Base-by-base conservation (phyloP, 2,797 vertebrate species). In the Clarias platycephalus region DNA sequence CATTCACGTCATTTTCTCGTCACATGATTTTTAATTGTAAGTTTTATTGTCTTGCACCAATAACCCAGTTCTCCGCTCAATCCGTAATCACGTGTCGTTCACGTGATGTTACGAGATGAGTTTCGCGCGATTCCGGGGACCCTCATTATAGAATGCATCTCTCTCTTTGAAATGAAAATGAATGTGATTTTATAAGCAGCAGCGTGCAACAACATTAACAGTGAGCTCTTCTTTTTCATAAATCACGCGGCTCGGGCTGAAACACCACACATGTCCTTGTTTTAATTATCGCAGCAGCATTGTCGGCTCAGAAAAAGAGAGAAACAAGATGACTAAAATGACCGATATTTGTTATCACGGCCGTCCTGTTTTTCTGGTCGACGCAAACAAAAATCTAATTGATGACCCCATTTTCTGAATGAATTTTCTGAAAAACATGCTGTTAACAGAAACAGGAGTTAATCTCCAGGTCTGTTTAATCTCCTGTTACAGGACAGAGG, bases 321-420 rank as follows among this genome's bases (percentile, higher is more conserved):
- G 15, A 71, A 80, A 66, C 83, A 80, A 86, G 80, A 24, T 57
- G 24, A 78, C 37, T 70, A 44, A 83, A 85, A 28, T 53, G 20
- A 71, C 75, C 64, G 49, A 26, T 15, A 72, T 83, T 70, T 85
- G 57, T 85, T 64, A 71, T 63, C n/a, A 49, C 31, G 40, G n/a
- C 60, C 44, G n/a, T 44, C 24, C 70, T 77, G 83, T 68, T 87
- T 53, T 53, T 72, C 22, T 57, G 77, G 26, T 49, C 26, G 24
- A 28, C 1, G 18, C 20, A 31, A 34, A 24, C 20, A 53, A n/a
- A 79, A 63, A 63, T 53, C 68, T 62, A 86, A 89, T 83, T 49
- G 84, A 89, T 26, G 53, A 37, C 82, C 76, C 82, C 71, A 70
- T 89, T 87, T 82, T 60, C 63, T 28, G 77, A 44, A 57, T 49